Evolutionary conservation across 2,113 vertebrate genomes (phyloP).

Genomic region (Mola mola): DNA sequence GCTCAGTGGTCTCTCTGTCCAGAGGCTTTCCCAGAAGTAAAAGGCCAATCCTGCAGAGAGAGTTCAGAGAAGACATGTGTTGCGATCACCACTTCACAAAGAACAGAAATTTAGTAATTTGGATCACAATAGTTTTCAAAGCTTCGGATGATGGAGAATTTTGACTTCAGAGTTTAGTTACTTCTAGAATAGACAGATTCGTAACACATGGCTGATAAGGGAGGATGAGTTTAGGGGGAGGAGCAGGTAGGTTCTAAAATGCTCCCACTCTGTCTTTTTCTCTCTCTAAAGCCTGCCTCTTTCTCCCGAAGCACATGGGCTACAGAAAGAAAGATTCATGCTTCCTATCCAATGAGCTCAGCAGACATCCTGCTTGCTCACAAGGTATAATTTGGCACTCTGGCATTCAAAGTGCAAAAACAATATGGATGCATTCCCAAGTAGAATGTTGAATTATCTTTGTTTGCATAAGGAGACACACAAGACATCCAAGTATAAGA

Average conservation of each 20-base stretch:
- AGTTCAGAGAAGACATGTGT: slow-evolving; percentile 25
- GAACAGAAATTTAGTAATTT: background rate
- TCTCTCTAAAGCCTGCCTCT: slow-evolving; percentile 19
- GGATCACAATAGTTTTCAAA: background rate
- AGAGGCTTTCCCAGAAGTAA: slow-evolving; percentile 88
- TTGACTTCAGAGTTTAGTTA: slow-evolving; percentile 21
- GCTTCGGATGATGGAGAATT: slow-evolving; percentile 5
- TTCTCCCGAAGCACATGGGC: slow-evolving; percentile 44
- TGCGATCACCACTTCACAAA: background rate
- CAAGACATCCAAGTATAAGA: slow-evolving; percentile 15
- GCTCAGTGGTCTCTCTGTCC: slow-evolving; percentile 94
- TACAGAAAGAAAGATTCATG: slow-evolving; percentile 54
- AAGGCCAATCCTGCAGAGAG: slow-evolving; percentile 88
- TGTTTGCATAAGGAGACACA: slow-evolving; percentile 59
- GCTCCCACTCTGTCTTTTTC: slow-evolving; percentile 38
- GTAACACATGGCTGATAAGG: slow-evolving; percentile 24
- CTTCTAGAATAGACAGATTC: slow-evolving; percentile 21
- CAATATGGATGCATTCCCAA: slow-evolving; percentile 40
- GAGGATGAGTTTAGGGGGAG: slow-evolving; percentile 17
- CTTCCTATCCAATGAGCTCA: slow-evolving; percentile 48
- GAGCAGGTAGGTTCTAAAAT: slow-evolving; percentile 55
- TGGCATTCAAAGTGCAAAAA: slow-evolving; percentile 49
- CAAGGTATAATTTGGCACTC: slow-evolving; percentile 57
- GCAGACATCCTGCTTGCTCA: slow-evolving; percentile 46
- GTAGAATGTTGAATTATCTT: slow-evolving; percentile 58